Conservation (phyloP, 1,140 invertebrate genomes). For the Bactericera cockerelli region DNA sequence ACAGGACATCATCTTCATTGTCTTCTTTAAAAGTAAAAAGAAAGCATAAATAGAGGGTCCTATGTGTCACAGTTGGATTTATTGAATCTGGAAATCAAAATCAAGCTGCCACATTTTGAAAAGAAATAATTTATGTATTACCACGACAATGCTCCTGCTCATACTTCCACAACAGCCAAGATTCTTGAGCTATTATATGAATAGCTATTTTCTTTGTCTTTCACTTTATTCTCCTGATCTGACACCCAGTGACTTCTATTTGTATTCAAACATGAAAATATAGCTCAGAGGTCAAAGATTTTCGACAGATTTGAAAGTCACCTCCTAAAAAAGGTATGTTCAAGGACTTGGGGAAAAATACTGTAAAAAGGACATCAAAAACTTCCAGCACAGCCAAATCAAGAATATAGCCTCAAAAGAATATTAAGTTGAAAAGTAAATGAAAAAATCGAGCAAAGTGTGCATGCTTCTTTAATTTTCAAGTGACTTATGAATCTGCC, state of each 20-base stretch:
- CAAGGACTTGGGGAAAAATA: not conserved
- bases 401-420: not conserved
- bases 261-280: slow-evolving; percentile 28
- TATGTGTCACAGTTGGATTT: not conserved
- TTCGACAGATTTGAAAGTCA: slow-evolving; percentile 22
- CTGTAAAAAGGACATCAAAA: slow-evolving; percentile 18
- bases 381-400: not conserved
- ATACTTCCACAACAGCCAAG: slow-evolving; percentile 4
- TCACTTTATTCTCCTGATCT: slow-evolving; percentile 32
- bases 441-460: not conserved
- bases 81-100: slow-evolving; percentile 5
- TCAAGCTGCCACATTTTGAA: not conserved
- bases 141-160: slow-evolving; percentile 15
- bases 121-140: slow-evolving; percentile 14
- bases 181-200: slow-evolving; percentile 23
- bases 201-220: slow-evolving; percentile 32
- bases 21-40: not conserved
- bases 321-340: slow-evolving; percentile 7
- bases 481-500: not conserved
- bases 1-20: too few relatives aligned
- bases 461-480: not conserved
- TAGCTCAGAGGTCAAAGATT: slow-evolving; percentile 25
- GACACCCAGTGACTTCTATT: slow-evolving; percentile 29
- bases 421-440: slow-evolving; percentile 13
- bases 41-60: not conserved